Evolutionary conservation across 1,140 invertebrate genomes (phyloP), one percentile per base, ranked within the genome.

Genomic region (Acromyrmex heyeri): DNA sequence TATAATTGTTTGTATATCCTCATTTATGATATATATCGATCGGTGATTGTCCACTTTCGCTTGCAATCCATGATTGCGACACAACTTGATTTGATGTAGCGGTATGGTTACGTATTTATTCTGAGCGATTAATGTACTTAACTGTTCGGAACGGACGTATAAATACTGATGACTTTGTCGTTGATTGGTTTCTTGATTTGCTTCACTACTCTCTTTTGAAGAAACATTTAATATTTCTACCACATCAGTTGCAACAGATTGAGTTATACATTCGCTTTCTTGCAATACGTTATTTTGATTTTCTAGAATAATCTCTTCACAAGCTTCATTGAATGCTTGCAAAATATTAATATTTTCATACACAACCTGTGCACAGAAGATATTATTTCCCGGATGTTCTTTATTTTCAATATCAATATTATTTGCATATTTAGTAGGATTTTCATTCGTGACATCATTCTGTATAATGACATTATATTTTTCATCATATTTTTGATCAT

Each of bases 1-100:
- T 21, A 94, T 38, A n/a, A 94, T 87, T 70, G 91, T 91, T 82
- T 93, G 94, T 53, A 92, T 69, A 5, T 92, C 87, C 64, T 93
- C 93, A 48, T 93, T 93, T 18, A 94, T 78, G 0, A 94, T 62
- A 24, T 69, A 69, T 24, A 69, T 27, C 90, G 91, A 38, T 7
- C 89, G 87, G 69, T 89, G 90, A 69, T 93, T 93, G 6, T 92
- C 70, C 0, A 92, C 57, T 30, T 94, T 91, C 24, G 24, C 48
- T 78, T 86, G 87, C 18, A 85, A 62, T 50, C 90, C 85, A 44
- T 30, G 55, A 64, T 89, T 16, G 24, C 79, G 6, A 77, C 34
- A 75, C 21, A 61, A 55, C 7, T 65, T 55, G 14, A 76, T 44
- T n/a, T 70, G 44, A 65, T 76, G 72, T 38, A 90, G 53, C 61